Evolutionary conservation across 1,140 invertebrate genomes (phyloP), one percentile per base, ranked within the genome.

Genomic region (Bursaphelenchus mucronatus): DNA sequence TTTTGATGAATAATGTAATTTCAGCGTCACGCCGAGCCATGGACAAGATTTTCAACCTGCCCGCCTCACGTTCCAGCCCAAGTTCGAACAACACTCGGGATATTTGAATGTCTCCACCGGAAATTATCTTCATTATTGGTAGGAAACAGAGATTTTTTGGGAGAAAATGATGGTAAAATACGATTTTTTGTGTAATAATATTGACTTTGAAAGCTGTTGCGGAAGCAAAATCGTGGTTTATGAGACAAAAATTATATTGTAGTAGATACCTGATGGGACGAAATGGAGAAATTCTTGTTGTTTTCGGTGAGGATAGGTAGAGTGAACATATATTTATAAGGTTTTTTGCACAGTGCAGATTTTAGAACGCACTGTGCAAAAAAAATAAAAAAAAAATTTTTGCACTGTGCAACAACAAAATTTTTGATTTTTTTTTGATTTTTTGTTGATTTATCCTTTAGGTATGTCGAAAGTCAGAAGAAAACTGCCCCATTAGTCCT

Each of bases 401-500:
- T 56, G 21, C 44, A 15, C 19, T 39, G 15, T 56, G n/a, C n/a
- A 1, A 5, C 1, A 30, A 15, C 44, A 1, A 15, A 56, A 56
- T 30, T 15, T 56, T 17, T 50, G 1, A 3, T 3, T 30, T 17
- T 50, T 30, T 50, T 17, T 5, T 5, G 1, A 1, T 3, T 50
- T 17, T 30, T 1, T 50, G 49, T 5, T 8, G 3, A 2, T 63
- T 7, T n/a, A 3, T 47, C 40, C 4, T 63, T 61, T 7, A 59
- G 50, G 59, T 59, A 66, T 13, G 10, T 69, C 63, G 11, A 68
- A 64, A 21, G 21, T 45, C 41, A 68, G 68, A 67, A 11, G 66
- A 64, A 64, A 7, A 49, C 7, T n/a, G 64, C 46, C 63, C 84
- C 85, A 17, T 21, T 86, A 3, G 76, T 86, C 10, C 69, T 86